phyloP scores from a whole-genome alignment of 2,113 vertebrate genomes.

The Oreochromis tanganicae region DNA sequence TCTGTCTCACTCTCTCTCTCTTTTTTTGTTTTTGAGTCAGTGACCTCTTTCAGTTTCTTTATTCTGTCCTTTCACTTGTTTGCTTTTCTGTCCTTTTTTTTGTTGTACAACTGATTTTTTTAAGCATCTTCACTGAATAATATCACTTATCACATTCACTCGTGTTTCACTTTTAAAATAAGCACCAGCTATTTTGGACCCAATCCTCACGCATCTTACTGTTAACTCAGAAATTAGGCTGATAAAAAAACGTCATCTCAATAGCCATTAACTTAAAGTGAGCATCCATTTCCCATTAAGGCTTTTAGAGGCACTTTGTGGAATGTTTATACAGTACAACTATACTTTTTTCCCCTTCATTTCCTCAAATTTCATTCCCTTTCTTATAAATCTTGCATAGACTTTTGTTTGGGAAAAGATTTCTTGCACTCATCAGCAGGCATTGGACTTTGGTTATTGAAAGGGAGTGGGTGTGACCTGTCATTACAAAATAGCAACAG shows the following conservation, averaged over 20 bases:
- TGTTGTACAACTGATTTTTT: background rate
- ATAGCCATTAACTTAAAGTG: background rate
- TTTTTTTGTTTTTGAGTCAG: background rate
- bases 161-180: background rate
- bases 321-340: background rate
- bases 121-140: background rate
- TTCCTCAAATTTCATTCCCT: background rate
- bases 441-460: background rate
- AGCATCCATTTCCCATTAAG: background rate
- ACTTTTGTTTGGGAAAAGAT: background rate
- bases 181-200: background rate
- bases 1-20: background rate
- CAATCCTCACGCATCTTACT: background rate
- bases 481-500: background rate
- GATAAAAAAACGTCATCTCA: fast-evolving
- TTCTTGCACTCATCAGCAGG: background rate
- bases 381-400: background rate
- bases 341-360: fast-evolving
- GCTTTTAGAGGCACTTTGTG: background rate
- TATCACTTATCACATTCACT: background rate
- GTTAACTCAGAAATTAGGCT: background rate
- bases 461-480: background rate
- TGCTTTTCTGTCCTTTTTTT: background rate
- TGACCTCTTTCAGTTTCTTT: background rate
- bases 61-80: background rate